Evolutionary conservation across 1,140 invertebrate genomes (phyloP), one percentile per base, ranked within the genome.

Genomic region (Brachionus rotundiformis): DNA sequence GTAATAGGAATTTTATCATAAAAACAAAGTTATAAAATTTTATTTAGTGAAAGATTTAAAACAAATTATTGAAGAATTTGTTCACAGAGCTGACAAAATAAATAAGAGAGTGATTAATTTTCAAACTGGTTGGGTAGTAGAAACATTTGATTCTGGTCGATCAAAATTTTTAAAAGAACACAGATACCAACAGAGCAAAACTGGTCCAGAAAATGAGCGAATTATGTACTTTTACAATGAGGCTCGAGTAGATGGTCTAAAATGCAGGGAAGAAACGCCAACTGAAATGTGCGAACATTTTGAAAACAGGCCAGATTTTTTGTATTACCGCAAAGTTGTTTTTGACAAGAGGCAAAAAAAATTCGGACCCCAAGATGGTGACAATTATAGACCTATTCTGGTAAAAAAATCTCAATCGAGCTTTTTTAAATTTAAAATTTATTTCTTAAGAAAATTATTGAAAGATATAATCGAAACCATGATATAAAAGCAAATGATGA

Each of bases 131-230:
- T 85, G 88, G 73, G 85, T 91, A 1, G 88, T 88, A 3, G 93
- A 94, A 87, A 89, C 87, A 68, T 95, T 93, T 84, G 83, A 85
- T 0, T 90, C 90, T 73, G 93, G 93, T 0, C 88, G 93, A 47
- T 87, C 87, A 5, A 93, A 94, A 85, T 89, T 90, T 81, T 87
- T 93, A 2, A 90, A 91, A 87, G 92, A 91, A 79, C 92, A 93
- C 85, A 85, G 86, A 23, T 93, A 92, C 84, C 86, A 47, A 86
- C 88, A 0, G 86, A 88, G 44, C 13, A 87, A 87, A 6, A 88
- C 87, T 10, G 86, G 86, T 2, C 86, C 91, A 7, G 90, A 92
- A 82, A 89, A 88, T 11, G 89, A 90, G 31, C 88, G 92, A 77
- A 90, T 87, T 0, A 86, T 95, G 83, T 88, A 92, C 79, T 94